These are phyloP conservation scores for Rhabditoides inermis DNA, from an alignment of 2,888 invertebrate genomes.

Conservation along the genomic window DNA sequence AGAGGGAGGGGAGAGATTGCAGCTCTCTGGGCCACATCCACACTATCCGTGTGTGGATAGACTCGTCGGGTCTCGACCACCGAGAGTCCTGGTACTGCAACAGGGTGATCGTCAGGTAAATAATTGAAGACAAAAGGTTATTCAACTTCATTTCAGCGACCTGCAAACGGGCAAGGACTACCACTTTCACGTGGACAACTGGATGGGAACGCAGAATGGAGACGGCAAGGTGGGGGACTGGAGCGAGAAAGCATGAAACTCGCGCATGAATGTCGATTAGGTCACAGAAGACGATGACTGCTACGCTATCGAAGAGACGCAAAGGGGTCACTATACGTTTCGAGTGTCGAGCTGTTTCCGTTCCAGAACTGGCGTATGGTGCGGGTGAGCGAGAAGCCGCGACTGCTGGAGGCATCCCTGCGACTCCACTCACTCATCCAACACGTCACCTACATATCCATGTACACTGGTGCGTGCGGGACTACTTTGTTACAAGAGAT, in stretches of 20 bases:
- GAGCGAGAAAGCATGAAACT: not conserved
- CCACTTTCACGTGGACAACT: constrained; percentile 30
- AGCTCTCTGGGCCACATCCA: constrained; percentile 27
- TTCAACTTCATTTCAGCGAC: not conserved
- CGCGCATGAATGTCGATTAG: no score
- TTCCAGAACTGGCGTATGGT: constrained; percentile 5
- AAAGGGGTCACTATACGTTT: no score
- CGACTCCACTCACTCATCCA: not conserved
- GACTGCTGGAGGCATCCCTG: not conserved
- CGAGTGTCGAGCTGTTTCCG: no score
- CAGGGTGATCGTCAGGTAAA: constrained; percentile 23
- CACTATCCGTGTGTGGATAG: constrained; percentile 31
- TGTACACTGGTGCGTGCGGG: constrained; percentile 3
- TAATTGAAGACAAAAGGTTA: no score
- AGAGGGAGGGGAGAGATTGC: constrained; percentile 21
- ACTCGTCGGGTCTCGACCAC: constrained; percentile 22
- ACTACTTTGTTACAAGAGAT: not conserved
- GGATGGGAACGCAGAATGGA: constrained; percentile 34
- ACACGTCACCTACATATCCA: constrained; percentile 4
- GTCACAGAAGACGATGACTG: no score
- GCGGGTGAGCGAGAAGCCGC: not conserved
- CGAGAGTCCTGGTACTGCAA: constrained; percentile 35
- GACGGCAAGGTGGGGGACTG: constrained; percentile 24
- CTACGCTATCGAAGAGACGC: no score
- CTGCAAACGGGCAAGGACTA: constrained; percentile 20